Conservation (phyloP, 2,113 vertebrate genomes). For the Hemicordylus capensis region DNA sequence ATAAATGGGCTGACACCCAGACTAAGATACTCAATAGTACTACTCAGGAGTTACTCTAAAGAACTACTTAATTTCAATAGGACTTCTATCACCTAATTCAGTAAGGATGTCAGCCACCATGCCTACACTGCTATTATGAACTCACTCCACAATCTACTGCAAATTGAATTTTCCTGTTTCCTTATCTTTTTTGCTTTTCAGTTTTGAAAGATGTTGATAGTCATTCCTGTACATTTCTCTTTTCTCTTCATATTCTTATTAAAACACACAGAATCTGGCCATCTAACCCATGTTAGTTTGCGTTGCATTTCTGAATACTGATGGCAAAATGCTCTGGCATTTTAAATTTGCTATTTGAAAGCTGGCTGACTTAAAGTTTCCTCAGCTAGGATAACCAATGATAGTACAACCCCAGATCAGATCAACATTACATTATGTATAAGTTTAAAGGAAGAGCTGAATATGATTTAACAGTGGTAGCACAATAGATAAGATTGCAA, state of each 20-base stretch:
- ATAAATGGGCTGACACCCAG: too few species aligned
- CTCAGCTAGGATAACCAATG: neutral
- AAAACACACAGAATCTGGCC: neutral
- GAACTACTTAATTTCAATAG: too few species aligned
- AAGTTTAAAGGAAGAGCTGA: neutral
- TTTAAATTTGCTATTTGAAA: neutral
- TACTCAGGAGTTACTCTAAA: too few species aligned
- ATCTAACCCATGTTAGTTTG: neutral
- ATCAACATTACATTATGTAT: neutral
- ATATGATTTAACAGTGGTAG: neutral
- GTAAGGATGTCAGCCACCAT: too few species aligned
- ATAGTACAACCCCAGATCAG: neutral
- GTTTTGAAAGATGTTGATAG: neutral
- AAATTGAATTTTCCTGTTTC: neutral
- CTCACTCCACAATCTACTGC: fast-evolving
- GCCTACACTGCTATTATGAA: neutral
- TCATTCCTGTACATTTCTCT: neutral
- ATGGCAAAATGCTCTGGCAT: neutral
- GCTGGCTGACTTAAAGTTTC: neutral
- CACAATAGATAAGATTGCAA: conserved; percentile 1
- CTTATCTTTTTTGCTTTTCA: neutral
- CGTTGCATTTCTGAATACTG: neutral
- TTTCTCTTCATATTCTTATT: neutral
- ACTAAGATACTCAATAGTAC: too few species aligned
- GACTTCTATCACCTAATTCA: too few species aligned